phyloP scores from a whole-genome alignment of 2,113 vertebrate genomes.

The Charadrius vociferus region DNA sequence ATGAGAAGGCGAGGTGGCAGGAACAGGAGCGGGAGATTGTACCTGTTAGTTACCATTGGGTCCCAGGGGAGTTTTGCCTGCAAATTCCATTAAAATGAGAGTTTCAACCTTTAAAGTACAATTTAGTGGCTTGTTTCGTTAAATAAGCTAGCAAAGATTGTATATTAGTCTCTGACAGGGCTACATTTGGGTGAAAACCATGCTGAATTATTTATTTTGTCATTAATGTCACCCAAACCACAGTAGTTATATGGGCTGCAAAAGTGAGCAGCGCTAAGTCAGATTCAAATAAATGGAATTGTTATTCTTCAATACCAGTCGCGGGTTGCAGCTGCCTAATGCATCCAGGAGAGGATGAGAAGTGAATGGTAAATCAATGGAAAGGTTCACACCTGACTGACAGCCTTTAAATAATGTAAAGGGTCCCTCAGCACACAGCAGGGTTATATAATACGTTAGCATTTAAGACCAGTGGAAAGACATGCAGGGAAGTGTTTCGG shows the following conservation, averaged over 20 bases:
- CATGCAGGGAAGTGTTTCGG: background rate
- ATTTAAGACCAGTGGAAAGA: background rate
- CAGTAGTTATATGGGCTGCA: constrained; percentile 8
- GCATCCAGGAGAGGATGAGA: constrained; percentile 30
- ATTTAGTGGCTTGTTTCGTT: constrained; percentile 14
- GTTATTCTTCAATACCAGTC: constrained; percentile 20
- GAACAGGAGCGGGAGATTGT: background rate
- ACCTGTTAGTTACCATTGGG: background rate
- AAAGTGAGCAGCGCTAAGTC: background rate
- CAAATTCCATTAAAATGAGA: constrained; percentile 13
- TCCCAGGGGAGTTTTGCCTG: background rate
- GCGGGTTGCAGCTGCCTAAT: background rate
- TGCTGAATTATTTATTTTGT: constrained; percentile 69
- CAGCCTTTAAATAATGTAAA: constrained; percentile 45
- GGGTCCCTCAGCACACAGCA: background rate
- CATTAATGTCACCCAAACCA: constrained; percentile 52
- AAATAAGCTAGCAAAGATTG: constrained; percentile 31
- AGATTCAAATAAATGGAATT: constrained; percentile 28
- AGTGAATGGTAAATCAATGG: constrained; percentile 54
- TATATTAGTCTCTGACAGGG: constrained; percentile 34
- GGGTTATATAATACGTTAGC: constrained; percentile 15
- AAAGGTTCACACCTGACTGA: constrained; percentile 54
- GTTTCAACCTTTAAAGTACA: background rate
- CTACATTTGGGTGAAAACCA: constrained; percentile 36
- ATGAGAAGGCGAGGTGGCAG: background rate